Percentiles rank a stretch among this genome's conserved stretches.
Evolutionary conservation across 1,140 invertebrate species (phyloP).

Genomic region (Drosophila chauvacae): DNA sequence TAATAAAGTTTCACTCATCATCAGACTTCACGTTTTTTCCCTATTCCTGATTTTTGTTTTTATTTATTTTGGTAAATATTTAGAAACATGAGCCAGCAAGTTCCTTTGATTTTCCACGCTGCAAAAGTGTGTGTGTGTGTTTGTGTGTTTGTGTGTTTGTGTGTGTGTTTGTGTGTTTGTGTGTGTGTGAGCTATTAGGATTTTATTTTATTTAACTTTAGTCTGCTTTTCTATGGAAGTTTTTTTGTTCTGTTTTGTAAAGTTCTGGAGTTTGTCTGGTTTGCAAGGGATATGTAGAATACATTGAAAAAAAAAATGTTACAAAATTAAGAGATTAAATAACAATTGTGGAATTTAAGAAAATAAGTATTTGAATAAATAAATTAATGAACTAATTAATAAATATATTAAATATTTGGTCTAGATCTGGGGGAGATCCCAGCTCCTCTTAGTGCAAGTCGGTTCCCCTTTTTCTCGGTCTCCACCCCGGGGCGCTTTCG

Average conservation of each 20-base stretch:
- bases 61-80: conserved; percentile 64
- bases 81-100: conserved; percentile 51
- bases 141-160: not conserved
- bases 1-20: conserved; percentile 64
- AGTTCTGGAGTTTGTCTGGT: conserved; percentile 8
- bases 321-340: not conserved
- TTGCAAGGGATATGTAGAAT: not conserved
- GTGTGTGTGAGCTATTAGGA: not conserved
- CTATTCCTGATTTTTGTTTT: conserved; percentile 6
- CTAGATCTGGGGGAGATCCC: not conserved
- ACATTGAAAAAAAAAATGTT: not conserved
- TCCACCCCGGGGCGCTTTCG: not conserved
- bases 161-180: not conserved
- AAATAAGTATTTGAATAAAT: not conserved
- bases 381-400: not conserved
- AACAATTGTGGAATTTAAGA: not conserved
- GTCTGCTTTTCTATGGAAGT: not conserved
- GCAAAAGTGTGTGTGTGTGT: not conserved
- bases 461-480: not conserved
- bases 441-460: not conserved
- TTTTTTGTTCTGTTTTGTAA: not conserved
- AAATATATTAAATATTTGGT: not conserved
- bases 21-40: conserved; percentile 1
- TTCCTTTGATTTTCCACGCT: conserved; percentile 33
- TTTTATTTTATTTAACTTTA: conserved; percentile 28